A percentile compares a stretch with the other conserved stretches of the same genome.
Conservation (phyloP, 2,888 invertebrate species). For the Pecten maximus region DNA sequence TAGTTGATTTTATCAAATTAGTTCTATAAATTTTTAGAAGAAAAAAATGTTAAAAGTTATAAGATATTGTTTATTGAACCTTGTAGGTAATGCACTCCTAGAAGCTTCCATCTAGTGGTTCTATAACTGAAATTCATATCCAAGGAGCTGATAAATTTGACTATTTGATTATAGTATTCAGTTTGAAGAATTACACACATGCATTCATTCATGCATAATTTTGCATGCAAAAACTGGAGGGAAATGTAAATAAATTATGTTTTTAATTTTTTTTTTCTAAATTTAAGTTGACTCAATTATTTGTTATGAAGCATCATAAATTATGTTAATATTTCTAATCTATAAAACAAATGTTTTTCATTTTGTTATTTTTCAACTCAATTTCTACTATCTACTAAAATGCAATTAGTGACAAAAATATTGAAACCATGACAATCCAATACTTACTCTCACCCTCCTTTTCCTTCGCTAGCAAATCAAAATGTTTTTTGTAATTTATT, state of each 20-base stretch:
- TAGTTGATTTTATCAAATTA: too few species aligned
- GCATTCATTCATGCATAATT: neutral
- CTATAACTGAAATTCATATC: too few species aligned
- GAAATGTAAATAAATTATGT: too few species aligned
- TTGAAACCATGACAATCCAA: neutral
- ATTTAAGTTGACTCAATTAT: neutral
- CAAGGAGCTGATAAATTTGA: too few species aligned
- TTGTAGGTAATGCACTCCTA: too few species aligned
- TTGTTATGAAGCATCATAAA: neutral
- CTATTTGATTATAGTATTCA: too few species aligned
- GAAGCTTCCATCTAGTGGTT: too few species aligned
- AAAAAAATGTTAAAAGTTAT: too few species aligned
- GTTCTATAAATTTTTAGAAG: too few species aligned
- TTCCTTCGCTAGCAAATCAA: conserved; percentile 21
- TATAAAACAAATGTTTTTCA: neutral
- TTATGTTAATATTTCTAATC: neutral
- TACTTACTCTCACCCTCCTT: conserved; percentile 17
- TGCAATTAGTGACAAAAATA: conserved; percentile 8
- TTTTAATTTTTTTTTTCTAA: neutral
- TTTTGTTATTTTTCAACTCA: neutral
- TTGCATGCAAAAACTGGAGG: neutral
- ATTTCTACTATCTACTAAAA: conserved; percentile 2
- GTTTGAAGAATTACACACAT: neutral
- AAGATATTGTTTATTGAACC: too few species aligned
- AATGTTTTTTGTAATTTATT: neutral